Percentiles rank a stretch among this genome's conserved stretches.
phyloP scores from a whole-genome alignment of 2,113 vertebrate genomes.

The Eurystomus gularis region DNA sequence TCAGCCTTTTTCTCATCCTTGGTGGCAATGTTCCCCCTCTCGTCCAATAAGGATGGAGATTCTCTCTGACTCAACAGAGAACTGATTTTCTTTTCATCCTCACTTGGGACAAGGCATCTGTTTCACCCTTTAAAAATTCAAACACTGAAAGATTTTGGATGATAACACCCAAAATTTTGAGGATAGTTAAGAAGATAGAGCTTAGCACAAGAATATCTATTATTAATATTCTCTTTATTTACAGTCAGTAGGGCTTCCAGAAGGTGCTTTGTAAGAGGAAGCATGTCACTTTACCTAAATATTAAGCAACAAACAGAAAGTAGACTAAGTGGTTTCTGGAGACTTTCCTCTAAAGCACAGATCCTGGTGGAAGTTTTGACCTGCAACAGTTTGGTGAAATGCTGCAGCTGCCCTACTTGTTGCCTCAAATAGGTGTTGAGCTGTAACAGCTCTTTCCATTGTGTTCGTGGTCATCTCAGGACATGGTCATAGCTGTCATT shows the following conservation, averaged over 20 bases:
- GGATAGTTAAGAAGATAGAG: background rate
- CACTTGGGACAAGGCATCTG: background rate
- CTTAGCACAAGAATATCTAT: background rate
- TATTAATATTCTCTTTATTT: background rate
- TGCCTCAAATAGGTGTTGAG: background rate
- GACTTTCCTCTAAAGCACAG: background rate
- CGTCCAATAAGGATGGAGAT: too few relatives aligned
- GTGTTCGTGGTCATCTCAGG: background rate
- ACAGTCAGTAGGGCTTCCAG: background rate
- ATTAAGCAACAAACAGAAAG: background rate
- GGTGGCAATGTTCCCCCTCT: too few relatives aligned
- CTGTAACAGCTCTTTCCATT: background rate
- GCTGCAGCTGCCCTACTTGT: background rate
- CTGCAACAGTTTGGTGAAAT: background rate
- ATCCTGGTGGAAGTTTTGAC: background rate
- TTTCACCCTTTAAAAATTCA: background rate
- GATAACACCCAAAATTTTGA: background rate
- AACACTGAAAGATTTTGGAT: background rate
- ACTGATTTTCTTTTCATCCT: background rate
- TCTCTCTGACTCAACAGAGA: too few relatives aligned
- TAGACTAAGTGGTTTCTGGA: background rate
- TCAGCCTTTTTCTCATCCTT: too few relatives aligned
- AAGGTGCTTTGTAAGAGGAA: background rate
- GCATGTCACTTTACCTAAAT: background rate
- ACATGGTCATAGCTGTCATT: background rate